Percentiles rank a stretch among this genome's conserved stretches.
phyloP scores from a whole-genome alignment of 1,140 invertebrate genomes.

The Teleopsis dalmanni region DNA sequence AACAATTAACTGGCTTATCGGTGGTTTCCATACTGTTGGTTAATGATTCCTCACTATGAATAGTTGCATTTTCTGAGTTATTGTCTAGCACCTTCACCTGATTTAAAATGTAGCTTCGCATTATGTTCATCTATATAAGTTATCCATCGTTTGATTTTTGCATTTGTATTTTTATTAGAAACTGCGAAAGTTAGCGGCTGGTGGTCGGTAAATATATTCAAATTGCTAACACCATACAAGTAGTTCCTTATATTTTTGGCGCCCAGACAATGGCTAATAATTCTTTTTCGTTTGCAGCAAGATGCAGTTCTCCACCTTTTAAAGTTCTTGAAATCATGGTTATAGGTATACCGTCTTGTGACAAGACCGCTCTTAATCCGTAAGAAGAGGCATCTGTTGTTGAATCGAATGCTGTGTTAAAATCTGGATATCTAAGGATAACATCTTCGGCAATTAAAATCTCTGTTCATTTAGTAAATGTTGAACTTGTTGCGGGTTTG shows the following conservation, averaged over 20 bases:
- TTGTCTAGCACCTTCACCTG: background rate
- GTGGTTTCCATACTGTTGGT: background rate
- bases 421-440: conserved; percentile 34
- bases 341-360: conserved; percentile 21
- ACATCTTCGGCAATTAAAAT: conserved; percentile 41
- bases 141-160: too few species aligned
- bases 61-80: background rate
- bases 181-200: too few species aligned
- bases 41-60: background rate
- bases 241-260: too few species aligned
- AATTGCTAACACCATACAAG: too few species aligned
- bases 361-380: conserved; percentile 30
- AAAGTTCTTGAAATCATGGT: conserved; percentile 11
- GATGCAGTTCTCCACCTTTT: conserved; percentile 1
- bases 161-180: too few species aligned
- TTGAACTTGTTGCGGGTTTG: too few species aligned
- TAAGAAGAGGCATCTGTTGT: conserved; percentile 23
- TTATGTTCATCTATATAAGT: background rate
- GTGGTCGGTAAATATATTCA: too few species aligned
- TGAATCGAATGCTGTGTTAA: conserved; percentile 25
- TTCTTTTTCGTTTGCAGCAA: conserved; percentile 6
- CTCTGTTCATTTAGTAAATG: background rate
- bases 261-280: too few species aligned
- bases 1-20: conserved; percentile 1
- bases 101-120: background rate